Conservation (phyloP, 2,113 vertebrate species). For the Periophthalmus modestus region DNA sequence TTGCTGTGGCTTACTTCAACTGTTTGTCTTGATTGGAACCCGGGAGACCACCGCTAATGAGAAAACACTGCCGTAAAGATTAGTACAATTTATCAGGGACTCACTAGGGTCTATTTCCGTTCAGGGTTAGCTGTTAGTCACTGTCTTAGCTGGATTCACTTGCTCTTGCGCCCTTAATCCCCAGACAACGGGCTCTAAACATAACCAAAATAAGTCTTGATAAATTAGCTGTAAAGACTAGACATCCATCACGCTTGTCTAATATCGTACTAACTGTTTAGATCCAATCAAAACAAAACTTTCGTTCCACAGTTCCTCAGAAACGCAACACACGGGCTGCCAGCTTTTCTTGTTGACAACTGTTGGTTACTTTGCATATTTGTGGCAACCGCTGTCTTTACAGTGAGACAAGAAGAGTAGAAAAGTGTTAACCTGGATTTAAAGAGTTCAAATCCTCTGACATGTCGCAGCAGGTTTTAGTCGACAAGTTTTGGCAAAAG, state of each 20-base stretch:
- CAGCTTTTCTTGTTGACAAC: background rate
- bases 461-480: slow-evolving; percentile 15
- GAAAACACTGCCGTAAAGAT: slow-evolving; percentile 4
- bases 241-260: background rate
- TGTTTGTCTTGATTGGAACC: slow-evolving; percentile 11
- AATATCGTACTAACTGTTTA: background rate
- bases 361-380: slow-evolving; percentile 21
- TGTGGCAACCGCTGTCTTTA: slow-evolving; percentile 13
- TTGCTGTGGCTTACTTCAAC: slow-evolving; percentile 7
- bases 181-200: slow-evolving; percentile 31
- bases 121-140: slow-evolving; percentile 6
- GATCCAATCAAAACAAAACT: background rate
- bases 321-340: background rate
- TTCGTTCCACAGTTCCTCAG: background rate
- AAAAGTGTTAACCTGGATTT: background rate
- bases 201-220: background rate
- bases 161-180: slow-evolving; percentile 6
- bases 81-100: background rate
- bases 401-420: background rate
- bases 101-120: background rate
- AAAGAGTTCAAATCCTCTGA: background rate
- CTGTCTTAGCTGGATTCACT: slow-evolving; percentile 27
- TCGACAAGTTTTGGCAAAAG: slow-evolving; percentile 15
- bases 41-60: background rate
- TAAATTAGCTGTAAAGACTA: background rate